Evolutionary conservation across 2,888 invertebrate genomes (phyloP), one percentile per base, ranked within the genome.

Genomic region (Scaptomyza reducta): DNA sequence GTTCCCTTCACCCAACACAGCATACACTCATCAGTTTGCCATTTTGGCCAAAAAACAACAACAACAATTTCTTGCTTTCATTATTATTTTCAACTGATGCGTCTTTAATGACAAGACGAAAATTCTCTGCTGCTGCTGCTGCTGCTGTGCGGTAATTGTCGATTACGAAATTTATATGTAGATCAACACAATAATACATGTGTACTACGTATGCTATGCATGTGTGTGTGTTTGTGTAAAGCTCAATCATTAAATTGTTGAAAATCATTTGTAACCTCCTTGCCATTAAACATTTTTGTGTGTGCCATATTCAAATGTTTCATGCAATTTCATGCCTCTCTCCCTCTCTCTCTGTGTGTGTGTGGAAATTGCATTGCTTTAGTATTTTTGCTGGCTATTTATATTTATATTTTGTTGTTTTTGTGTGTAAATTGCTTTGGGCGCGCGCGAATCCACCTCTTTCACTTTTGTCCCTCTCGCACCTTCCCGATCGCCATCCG

Each of bases 111-210:
- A 81, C 87, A 82, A 87, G 77, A 67, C 74, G 58, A 49, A 67
- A 73, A 84, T 81, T 81, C 85, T 38, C 14, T 16, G 13, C 7
- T 84, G 44, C n/a, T n/a, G n/a, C 46, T 73, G 74, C n/a, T n/a
- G 31, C 29, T 84, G 44, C 46, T 73, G 74, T 85, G 85, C 69
- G 85, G 76, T 81, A 81, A 85, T 85, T 81, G 70, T 66, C 81
- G 72, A 82, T 81, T 81, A 85, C 81, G 87, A 81, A 87, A 81
- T 79, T 57, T 50, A 68, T 67, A 77, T 62, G 62, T 77, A 74
- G 67, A 77, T 73, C 73, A 66, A 49, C 42, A 27, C 13, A 33
- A 42, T 47, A 53, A 16, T 41, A 41, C n/a, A 45, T 11, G n/a
- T 42, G 13, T 22, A 45, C 14, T 25, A 2, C 42, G 6, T 14